Evolutionary conservation across 1,140 invertebrate genomes (phyloP), one percentile per base, ranked within the genome.

Genomic region (Drosophila triauraria): DNA sequence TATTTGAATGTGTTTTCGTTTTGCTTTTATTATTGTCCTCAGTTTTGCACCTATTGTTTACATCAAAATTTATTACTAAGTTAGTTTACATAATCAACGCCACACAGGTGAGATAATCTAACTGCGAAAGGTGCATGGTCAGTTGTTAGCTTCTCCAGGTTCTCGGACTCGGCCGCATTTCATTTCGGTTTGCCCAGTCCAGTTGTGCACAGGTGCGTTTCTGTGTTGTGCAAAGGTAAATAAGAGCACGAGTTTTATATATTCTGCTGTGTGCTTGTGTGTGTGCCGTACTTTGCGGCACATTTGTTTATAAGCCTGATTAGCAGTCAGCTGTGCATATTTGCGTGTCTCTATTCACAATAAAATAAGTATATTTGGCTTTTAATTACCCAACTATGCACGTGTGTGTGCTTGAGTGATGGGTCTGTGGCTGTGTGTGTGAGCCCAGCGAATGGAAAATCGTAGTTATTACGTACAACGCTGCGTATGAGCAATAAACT

Each of bases 251-350:
- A 35, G 53, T 46, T 40, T 43, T 12, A 35, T 43, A 12, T 57
- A 63, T 30, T 47, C 15, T 50, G 27, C 38, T 40, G 35, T 12
- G 13, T 15, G 53, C 13, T 13, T 30, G 27, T 51, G 10, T 53
- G 30, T 15, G 35, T 56, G 20, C 10, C 10, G n/a, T 60, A 47
- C 40, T 62, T 64, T 51, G 57, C 46, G 27, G 53, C 61, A 54
- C 17, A 10, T 56, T 74, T 64, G 70, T 76, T 72, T 48, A 84
- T 75, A 77, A 62, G 25, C 58, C 69, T 85, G 60, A 80, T 90
- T 81, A 80, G 50, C 61, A 65, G 79, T 88, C 84, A 90, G 85
- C 85, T 88, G 84, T 81, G 70, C 69, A 84, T 88, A 88, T 85
- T 80, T 84, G 62, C 63, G 7, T n/a, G 10, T 53, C 23, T 27